Base-by-base conservation (phyloP, 2,888 invertebrate genomes). In the Harpalus rubripes region DNA sequence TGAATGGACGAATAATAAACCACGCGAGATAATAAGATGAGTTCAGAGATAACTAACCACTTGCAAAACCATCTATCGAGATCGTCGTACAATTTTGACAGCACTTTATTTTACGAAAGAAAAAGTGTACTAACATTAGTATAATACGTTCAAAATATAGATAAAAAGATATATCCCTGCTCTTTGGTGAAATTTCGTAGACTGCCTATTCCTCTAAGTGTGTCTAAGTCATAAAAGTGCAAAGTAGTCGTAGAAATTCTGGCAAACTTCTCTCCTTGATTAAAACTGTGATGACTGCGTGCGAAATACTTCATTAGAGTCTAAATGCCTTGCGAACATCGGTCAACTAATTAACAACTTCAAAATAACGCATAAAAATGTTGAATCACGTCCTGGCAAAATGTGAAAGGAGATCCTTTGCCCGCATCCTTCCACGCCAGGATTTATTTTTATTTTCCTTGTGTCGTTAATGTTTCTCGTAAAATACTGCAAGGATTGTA, bases 321-420 rank as follows among this genome's bases (percentile, higher is more conserved):
- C 82, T 82, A 82, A 82, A 82, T 81, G 44, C 68, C 44, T 12
- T 32, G 68, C 52, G 61, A 74, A 74, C 72, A 74, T 74, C 72
- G 72, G 72, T 74, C 72, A 74, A 74, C 22, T 87, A 88, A 88
- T 89, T 88, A 89, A 88, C 87, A 87, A 87, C 86, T 87, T 87
- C 86, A 87, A 83, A 88, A 88, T 88, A 88, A 88, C 88, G 84
- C 88, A 88, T 88, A 89, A 89, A 88, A 88, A 88, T 88, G 88
- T 89, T 88, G 86, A 88, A 88, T 88, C 89, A 88, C 88, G 88
- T 88, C 87, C 18, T 15, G 15, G 72, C 41, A 74, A 68, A 68
- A 74, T 74, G 72, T 74, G 44, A 74, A 12, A 74, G 72, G 41
- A 68, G 41, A 74, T 74, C 72, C 44, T 10, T 16, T 16, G 16